A percentile compares a stretch with the other conserved stretches of the same genome.
phyloP scores from a whole-genome alignment of 2,797 vertebrate genomes.

The Eupleurogrammus muticus region DNA sequence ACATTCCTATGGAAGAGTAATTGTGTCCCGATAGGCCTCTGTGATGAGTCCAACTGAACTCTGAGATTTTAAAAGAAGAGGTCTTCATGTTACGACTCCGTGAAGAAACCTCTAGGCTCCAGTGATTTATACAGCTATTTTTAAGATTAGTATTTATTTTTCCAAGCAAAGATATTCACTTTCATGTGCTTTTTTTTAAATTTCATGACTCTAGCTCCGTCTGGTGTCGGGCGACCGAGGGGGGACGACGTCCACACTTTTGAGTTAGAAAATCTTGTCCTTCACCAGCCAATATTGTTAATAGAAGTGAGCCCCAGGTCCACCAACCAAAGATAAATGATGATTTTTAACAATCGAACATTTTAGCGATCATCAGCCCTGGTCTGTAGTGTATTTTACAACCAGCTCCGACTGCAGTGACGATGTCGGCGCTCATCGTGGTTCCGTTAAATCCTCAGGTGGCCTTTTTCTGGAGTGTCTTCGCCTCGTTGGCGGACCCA shows the following conservation, averaged over 20 bases:
- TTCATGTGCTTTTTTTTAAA: conserved; percentile 28
- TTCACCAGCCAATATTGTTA: conserved; percentile 35
- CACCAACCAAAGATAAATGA: conserved; percentile 69
- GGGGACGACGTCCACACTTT: conserved; percentile 25
- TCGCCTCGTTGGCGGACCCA: conserved; percentile 1
- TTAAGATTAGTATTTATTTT: conserved; percentile 62
- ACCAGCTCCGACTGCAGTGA: conserved; percentile 25
- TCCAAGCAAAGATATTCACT: conserved; percentile 52
- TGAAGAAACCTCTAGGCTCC: conserved; percentile 58
- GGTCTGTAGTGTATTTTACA: conserved; percentile 42
- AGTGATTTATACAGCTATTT: conserved; percentile 45
- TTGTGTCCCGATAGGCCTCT: conserved; percentile 44
- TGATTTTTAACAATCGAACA: conserved; percentile 1
- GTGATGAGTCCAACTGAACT: conserved; percentile 42
- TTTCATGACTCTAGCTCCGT: conserved; percentile 16
- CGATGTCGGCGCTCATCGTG: conserved; percentile 12
- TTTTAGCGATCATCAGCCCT: conserved; percentile 6
- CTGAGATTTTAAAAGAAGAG: conserved; percentile 33
- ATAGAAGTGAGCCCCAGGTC: conserved; percentile 36
- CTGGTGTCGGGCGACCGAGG: conserved; percentile 12
- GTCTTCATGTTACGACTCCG: conserved; percentile 84
- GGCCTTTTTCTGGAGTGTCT: conserved; percentile 51
- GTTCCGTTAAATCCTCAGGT: conserved; percentile 47
- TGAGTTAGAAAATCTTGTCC: conserved; percentile 1
- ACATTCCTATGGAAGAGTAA: conserved; percentile 89